Conservation (phyloP, 1,140 invertebrate species). For the Drosophila ohnishii region DNA sequence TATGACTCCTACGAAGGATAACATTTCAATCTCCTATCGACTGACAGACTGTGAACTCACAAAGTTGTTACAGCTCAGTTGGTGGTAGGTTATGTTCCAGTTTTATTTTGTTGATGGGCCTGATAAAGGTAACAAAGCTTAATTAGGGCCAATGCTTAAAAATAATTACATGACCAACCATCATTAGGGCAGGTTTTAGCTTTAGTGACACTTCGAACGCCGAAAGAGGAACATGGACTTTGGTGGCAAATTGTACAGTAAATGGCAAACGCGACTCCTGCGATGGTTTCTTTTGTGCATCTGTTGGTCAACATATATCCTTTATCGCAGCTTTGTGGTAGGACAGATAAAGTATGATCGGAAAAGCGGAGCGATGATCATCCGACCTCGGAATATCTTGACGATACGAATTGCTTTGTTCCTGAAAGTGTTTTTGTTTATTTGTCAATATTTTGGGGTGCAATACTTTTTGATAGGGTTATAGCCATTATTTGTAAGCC, state of each 20-base stretch:
- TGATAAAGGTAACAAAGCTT: background rate
- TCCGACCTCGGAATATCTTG: background rate
- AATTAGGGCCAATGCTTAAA: background rate
- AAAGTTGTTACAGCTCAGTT: too few relatives aligned
- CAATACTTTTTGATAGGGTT: rapidly evolving
- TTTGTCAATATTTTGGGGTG: background rate
- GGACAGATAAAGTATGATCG: background rate
- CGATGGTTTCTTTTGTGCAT: background rate
- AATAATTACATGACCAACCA: background rate
- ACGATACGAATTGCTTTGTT: background rate
- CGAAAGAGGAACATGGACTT: background rate
- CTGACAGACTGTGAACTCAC: background rate
- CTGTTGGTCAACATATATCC: background rate
- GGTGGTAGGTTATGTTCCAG: background rate
- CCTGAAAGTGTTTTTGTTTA: background rate
- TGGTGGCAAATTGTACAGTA: background rate
- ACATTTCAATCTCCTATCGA: too few relatives aligned
- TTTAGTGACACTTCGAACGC: background rate
- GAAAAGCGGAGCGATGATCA: background rate
- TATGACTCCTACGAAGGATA: too few relatives aligned
- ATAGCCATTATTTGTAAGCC: background rate
- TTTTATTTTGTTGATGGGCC: background rate
- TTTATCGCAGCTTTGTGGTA: background rate
- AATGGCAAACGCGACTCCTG: background rate
- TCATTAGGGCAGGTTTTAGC: background rate